phyloP scores from a whole-genome alignment of 2,797 vertebrate genomes.

The Rhyacichthys aspro region DNA sequence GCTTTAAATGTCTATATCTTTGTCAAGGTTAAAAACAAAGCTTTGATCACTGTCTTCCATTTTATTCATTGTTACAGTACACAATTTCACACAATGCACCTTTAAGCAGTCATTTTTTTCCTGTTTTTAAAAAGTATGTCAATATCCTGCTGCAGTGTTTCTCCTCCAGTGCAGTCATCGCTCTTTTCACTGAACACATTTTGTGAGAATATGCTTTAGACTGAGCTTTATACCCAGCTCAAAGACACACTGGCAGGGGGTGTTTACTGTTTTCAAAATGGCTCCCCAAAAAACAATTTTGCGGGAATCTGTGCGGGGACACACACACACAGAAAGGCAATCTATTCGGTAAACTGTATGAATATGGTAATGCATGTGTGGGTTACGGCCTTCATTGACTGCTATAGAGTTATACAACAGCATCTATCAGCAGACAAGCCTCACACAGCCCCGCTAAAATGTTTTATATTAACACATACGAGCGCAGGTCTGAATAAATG shows the following conservation, averaged over 20 bases:
- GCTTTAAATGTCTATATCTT: too few species aligned
- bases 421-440: slow-evolving; percentile 53
- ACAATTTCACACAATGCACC: too few species aligned
- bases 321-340: slow-evolving; percentile 33
- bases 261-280: slow-evolving; percentile 51
- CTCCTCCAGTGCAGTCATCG: slow-evolving; percentile 34
- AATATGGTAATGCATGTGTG: slow-evolving; percentile 63
- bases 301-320: not conserved
- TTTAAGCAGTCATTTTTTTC: slow-evolving; percentile 17
- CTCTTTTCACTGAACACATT: slow-evolving; percentile 47
- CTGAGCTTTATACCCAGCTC: slow-evolving; percentile 27
- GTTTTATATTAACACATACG: not conserved
- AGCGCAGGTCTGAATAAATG: slow-evolving; percentile 57
- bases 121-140: slow-evolving; percentile 32
- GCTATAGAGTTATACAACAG: slow-evolving; percentile 46
- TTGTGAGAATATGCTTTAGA: slow-evolving; percentile 53
- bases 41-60: too few species aligned
- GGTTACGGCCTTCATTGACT: slow-evolving; percentile 64
- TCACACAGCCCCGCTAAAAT: not conserved
- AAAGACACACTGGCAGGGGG: not conserved
- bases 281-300: slow-evolving; percentile 35
- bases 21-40: too few species aligned
- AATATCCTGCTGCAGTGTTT: slow-evolving; percentile 58
- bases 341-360: slow-evolving; percentile 47
- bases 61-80: too few species aligned